phyloP scores from a whole-genome alignment of 2,797 vertebrate species.

The Pygocentrus nattereri region DNA sequence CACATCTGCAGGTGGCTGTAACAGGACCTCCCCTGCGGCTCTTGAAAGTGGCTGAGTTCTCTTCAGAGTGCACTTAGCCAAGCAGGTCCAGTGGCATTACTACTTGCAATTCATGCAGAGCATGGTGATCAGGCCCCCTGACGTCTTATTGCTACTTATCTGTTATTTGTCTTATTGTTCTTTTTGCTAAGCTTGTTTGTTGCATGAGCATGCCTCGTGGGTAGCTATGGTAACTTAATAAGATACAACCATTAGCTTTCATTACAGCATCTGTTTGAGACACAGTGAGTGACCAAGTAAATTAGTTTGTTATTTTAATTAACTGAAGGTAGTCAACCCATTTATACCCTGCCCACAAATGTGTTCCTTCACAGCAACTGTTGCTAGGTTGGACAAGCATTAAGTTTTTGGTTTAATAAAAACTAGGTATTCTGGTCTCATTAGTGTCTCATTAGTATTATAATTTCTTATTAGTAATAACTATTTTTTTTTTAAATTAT shows the following conservation, averaged over 20 bases:
- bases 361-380: neutral
- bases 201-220: no score
- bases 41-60: slow-evolving; percentile 20
- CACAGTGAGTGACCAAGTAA: neutral
- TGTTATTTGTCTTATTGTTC: neutral
- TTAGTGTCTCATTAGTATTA: neutral
- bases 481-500: neutral
- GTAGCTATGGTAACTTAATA: neutral
- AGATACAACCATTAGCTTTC: neutral
- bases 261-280: neutral
- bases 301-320: neutral
- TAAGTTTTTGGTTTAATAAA: neutral
- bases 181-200: no score
- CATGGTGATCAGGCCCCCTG: neutral
- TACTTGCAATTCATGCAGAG: no score
- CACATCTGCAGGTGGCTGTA: slow-evolving; percentile 23
- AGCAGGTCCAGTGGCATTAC: neutral
- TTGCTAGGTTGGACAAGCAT: neutral
- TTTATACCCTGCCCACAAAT: neutral
- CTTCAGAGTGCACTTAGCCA: slow-evolving; percentile 11
- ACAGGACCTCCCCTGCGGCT: slow-evolving; percentile 6
- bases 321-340: neutral
- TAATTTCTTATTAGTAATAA: neutral
- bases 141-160: neutral
- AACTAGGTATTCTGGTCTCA: no score